phyloP scores from a whole-genome alignment of 1,140 invertebrate genomes.

The Anastatus disparis region DNA sequence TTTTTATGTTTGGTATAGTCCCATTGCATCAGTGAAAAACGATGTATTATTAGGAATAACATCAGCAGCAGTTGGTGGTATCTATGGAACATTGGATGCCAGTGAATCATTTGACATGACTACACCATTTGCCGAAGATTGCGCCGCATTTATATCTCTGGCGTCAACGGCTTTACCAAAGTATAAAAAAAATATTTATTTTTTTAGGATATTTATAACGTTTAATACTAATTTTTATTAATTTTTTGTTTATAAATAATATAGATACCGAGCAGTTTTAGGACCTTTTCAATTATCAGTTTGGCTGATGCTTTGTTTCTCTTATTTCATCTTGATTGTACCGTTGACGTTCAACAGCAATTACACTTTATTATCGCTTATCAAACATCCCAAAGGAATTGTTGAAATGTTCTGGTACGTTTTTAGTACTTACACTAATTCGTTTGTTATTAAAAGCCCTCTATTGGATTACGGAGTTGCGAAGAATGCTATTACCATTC shows the following conservation, averaged over 20 bases:
- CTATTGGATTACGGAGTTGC: slow-evolving; percentile 75
- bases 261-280: slow-evolving; percentile 81
- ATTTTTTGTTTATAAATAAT: background rate
- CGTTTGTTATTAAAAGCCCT: slow-evolving; percentile 76
- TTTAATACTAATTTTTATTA: no score
- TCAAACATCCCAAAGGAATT: slow-evolving; percentile 74
- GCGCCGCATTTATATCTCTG: slow-evolving; percentile 78
- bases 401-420: slow-evolving; percentile 85
- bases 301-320: slow-evolving; percentile 76
- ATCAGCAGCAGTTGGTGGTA: slow-evolving; percentile 75
- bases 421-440: slow-evolving; percentile 84
- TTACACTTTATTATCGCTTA: slow-evolving; percentile 71
- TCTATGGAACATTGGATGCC: slow-evolving; percentile 73
- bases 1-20: slow-evolving; percentile 62
- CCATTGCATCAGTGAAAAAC: slow-evolving; percentile 69
- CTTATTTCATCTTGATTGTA: slow-evolving; percentile 77
- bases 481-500: slow-evolving; percentile 74
- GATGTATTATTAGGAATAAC: slow-evolving; percentile 64
- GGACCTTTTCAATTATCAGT: slow-evolving; percentile 82
- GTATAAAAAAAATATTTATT: no score
- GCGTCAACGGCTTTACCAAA: slow-evolving; percentile 79
- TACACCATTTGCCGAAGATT: slow-evolving; percentile 74
- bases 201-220: no score
- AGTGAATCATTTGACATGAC: slow-evolving; percentile 69
- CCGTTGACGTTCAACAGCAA: slow-evolving; percentile 77